Base-by-base conservation (phyloP, 2,797 vertebrate species). In the Anguilla obscura region DNA sequence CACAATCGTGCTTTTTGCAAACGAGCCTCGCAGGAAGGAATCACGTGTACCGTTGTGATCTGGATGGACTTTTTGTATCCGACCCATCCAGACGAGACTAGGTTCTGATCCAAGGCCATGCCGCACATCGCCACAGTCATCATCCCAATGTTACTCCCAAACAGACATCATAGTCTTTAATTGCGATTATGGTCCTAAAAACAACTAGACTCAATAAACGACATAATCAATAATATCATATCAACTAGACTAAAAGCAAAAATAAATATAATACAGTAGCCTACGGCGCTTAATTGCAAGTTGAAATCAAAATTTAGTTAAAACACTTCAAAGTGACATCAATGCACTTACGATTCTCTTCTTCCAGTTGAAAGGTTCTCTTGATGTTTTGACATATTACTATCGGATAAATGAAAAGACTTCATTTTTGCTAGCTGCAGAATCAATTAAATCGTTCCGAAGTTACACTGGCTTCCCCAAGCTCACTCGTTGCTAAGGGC, bases 261-360 rank as follows among this genome's bases (percentile, higher is more conserved):
- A 58, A 58, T 3, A 58, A 58, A 58, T 2, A 58, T 58, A 14
- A 52, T 52, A 52, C 10, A 18, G 14, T 56, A 56, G 14, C 14
- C 14, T 16, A 18, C 56, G 16, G 56, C 1, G 14, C 56, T 58
- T 58, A 58, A 58, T 14, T 58, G 14, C 56, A 16, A 16, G 56
- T 58, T 14, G 12, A 58, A 58, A 58, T 58, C 56, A 76, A 76
- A 33, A 76, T 36, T 8, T 30, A 33, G 14, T 40, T 45, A 79
- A 69, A 45, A 36, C 74, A 21, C 74, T 79, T 79, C 36, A 79
- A 79, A 79, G 30, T 76, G 12, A 69, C 63, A 27, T 71, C 10
- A 71, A 79, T 45, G 74, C 24, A 82, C 79, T 82, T 50, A 82
- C 79, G 79, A 82, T 50, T 82, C 79, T 82, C 40, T n/a, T 50